Percentiles rank a stretch among this genome's conserved stretches.
Conservation (phyloP, 2,797 vertebrate species). For the Megaceryle alcyon region DNA sequence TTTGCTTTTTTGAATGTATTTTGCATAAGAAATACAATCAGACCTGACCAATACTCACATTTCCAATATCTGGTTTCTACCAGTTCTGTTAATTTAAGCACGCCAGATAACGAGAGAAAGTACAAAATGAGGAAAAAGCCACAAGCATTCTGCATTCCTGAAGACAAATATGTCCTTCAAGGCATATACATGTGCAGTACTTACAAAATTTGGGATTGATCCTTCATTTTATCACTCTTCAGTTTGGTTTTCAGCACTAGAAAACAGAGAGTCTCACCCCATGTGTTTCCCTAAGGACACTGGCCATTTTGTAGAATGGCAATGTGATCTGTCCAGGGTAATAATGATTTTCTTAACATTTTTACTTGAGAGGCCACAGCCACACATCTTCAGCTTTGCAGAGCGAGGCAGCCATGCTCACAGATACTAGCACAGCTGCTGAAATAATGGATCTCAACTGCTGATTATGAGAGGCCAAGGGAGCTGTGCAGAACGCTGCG, state of each 20-base stretch:
- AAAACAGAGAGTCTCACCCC: not conserved
- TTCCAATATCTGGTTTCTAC: not conserved
- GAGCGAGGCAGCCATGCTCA: not conserved
- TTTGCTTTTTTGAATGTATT: not conserved
- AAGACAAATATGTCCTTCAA: not conserved
- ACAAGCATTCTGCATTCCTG: not conserved
- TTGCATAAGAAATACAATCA: not conserved
- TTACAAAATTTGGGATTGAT: not conserved
- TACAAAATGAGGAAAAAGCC: not conserved
- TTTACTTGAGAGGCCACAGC: not conserved
- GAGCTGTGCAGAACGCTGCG: rapidly evolving
- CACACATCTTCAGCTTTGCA: not conserved
- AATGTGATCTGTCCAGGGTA: not conserved
- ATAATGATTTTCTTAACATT: not conserved
- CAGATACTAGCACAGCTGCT: conserved; percentile 37
- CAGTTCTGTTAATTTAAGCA: not conserved
- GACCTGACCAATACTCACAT: not conserved
- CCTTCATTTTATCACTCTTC: not conserved
- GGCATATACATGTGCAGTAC: not conserved
- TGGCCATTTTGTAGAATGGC: not conserved
- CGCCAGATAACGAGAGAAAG: not conserved
- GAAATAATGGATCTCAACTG: not conserved
- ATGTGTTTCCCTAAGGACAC: not conserved
- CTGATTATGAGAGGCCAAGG: not conserved
- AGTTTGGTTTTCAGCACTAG: not conserved